phyloP scores from a whole-genome alignment of 2,888 invertebrate species.

The Callyntrura sp. region DNA sequence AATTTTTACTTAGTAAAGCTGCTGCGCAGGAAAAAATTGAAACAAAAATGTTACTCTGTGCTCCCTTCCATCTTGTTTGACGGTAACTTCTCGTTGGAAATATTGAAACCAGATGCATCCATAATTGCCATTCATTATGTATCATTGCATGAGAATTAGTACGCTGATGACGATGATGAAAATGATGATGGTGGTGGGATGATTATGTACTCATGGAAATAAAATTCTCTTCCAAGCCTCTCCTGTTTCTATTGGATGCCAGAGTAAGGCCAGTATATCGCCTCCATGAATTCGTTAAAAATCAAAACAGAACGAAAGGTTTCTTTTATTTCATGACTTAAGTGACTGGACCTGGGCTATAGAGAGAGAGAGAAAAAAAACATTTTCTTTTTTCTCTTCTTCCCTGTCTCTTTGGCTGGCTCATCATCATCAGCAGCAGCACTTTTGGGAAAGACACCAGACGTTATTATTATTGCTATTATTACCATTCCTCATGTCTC shows the following conservation, averaged over 20 bases:
- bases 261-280: constrained; percentile 5
- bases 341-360: constrained; percentile 15
- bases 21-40: not conserved
- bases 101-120: constrained; percentile 60
- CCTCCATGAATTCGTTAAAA: not conserved
- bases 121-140: constrained; percentile 77
- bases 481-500: constrained; percentile 62
- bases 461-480: constrained; percentile 71
- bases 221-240: constrained; percentile 59
- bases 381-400: not conserved
- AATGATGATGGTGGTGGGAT: constrained; percentile 62
- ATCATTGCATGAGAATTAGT: constrained; percentile 75
- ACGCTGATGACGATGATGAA: constrained; percentile 45
- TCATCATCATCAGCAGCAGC: constrained; percentile 41
- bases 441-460: constrained; percentile 65
- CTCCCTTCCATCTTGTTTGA: not conserved
- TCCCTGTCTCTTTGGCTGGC: constrained; percentile 7
- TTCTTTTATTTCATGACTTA: not conserved
- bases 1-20: too few relatives aligned
- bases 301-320: constrained; percentile 3
- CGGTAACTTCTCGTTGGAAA: constrained; percentile 14
- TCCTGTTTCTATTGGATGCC: not conserved
- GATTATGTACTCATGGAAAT: constrained; percentile 65
- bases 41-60: constrained; percentile 3
- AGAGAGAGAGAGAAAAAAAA: too few relatives aligned